These are phyloP conservation scores for Balaeniceps rex DNA, from an alignment of 2,113 vertebrate species.

Conservation along the genomic window DNA sequence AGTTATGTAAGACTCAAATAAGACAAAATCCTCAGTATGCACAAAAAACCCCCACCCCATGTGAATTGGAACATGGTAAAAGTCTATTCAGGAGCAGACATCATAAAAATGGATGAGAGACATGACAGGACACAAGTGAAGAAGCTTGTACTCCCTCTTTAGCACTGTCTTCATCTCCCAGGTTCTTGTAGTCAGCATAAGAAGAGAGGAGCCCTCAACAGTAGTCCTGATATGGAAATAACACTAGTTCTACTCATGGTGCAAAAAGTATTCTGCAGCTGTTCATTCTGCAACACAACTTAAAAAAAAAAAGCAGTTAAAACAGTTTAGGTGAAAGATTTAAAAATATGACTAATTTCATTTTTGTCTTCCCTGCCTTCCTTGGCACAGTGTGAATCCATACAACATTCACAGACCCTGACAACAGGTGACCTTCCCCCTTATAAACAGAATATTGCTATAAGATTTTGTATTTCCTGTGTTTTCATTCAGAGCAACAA, in stretches of 20 bases:
- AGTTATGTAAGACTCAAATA: neutral
- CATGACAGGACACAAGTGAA: neutral
- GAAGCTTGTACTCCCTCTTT: neutral
- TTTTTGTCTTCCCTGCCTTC: neutral
- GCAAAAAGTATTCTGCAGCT: neutral
- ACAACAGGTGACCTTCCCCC: neutral
- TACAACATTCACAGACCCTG: neutral
- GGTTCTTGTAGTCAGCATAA: neutral
- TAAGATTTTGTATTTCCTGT: neutral
- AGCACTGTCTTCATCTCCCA: neutral
- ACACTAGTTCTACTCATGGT: neutral
- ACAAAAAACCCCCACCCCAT: neutral
- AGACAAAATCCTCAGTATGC: neutral
- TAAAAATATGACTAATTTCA: neutral
- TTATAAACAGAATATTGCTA: neutral
- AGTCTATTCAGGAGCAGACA: neutral
- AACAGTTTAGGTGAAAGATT: neutral
- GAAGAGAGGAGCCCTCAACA: neutral
- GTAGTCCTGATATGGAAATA: neutral
- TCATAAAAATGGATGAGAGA: neutral
- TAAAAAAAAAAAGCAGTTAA: neutral
- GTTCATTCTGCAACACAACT: neutral
- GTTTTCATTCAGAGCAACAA: neutral
- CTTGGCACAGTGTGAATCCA: neutral
- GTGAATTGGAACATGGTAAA: neutral